Conservation (phyloP, 2,797 vertebrate species). For the Picus viridis region DNA sequence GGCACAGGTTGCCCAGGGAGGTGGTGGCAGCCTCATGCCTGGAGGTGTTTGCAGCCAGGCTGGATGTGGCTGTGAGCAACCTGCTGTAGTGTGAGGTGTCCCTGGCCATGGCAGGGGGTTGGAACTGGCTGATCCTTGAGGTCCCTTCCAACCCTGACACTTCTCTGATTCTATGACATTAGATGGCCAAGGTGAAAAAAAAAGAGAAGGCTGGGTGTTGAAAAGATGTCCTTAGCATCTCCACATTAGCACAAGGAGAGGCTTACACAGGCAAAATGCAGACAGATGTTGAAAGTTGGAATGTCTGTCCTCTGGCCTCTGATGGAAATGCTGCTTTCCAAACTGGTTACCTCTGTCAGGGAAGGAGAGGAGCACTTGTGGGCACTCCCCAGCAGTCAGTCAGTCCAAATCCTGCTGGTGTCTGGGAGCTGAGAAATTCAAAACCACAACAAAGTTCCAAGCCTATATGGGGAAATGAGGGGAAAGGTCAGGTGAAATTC, state of each 20-base stretch:
- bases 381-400: not conserved
- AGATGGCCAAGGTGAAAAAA: not conserved
- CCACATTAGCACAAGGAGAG: not conserved
- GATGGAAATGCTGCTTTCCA: not conserved
- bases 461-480: conserved; percentile 31
- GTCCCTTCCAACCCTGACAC: too few relatives aligned
- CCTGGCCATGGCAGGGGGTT: too few relatives aligned
- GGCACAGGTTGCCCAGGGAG: too few relatives aligned
- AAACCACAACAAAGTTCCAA: not conserved
- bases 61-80: too few relatives aligned
- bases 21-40: too few relatives aligned
- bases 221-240: not conserved
- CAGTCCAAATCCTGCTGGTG: not conserved
- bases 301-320: not conserved
- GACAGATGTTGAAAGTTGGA: not conserved
- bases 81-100: too few relatives aligned
- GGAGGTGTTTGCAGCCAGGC: too few relatives aligned
- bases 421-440: conserved; percentile 31
- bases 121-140: too few relatives aligned
- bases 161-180: not conserved
- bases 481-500: conserved; percentile 55
- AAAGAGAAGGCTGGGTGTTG: not conserved
- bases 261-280: not conserved
- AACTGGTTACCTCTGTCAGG: not conserved
- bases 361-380: not conserved